Evolutionary conservation across 2,888 invertebrate genomes (phyloP), one percentile per base, ranked within the genome.

Genomic region (Chalcis sispes): DNA sequence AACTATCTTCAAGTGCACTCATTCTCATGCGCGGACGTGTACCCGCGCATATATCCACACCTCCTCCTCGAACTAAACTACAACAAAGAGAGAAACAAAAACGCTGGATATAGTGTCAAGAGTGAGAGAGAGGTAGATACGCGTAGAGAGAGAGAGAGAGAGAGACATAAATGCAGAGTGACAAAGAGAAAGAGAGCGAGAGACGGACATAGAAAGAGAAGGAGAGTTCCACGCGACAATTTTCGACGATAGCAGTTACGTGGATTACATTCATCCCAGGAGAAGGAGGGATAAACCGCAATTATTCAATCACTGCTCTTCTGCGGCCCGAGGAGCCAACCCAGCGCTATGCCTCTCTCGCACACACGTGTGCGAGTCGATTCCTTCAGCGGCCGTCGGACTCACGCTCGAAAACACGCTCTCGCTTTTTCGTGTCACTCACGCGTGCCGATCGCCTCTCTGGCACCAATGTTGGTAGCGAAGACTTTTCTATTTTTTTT

Each of bases 251-350:
- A 83, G 81, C 79, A 83, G 81, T 80, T 80, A 80, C 81, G 79
- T 77, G 78, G 80, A 82, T 81, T 81, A 78, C 50, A 78, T 73
- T 72, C 59, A 70, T 77, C 65, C 67, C 50, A 54, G 46, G 29
- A 79, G 81, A 83, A 80, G 32, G 58, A 40, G 42, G 62, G 32
- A 79, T 80, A 83, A 80, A 80, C 81, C 81, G 84, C 86, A 87
- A 87, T 87, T 87, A 87, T 87, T 85, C 87, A 87, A 87, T 87
- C 86, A 82, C 80, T 79, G 74, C 73, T 67, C 75, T 77, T 23
- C n/a, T 20, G 58, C 23, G 20, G 15, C 8, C 58, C 58, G n/a
- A 25, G 42, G 10, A n/a, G 8, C 58, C 10, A 15, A 5, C 18
- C 58, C n/a, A 15, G 15, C 18, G 1, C 32, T 18, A 46, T n/a